Evolutionary conservation across 2,113 vertebrate species (phyloP), one percentile per base, ranked within the genome.

Genomic region (Isichthys henryi): DNA sequence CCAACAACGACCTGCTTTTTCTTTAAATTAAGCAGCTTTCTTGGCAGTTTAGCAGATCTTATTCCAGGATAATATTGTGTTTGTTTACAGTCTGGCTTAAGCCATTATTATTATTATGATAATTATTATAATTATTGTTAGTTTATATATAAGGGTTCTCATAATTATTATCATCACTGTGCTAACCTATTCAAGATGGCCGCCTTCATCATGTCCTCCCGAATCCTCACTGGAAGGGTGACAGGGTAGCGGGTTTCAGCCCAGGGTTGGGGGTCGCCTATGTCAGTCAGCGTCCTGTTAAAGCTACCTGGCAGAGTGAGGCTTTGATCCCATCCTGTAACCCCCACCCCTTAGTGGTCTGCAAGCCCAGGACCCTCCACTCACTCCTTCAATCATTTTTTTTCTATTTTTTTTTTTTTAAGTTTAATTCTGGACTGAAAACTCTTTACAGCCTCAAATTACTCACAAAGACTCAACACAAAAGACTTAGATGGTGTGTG

Each of bases 401-500:
- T 53, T 87, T 48, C 86, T 86, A 77, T 77, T 10, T 50, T 10
- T 86, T 86, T 89, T 53, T 53, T 53, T 19, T 19, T 3, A 70
- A 23, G 53, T 89, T 86, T 89, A 83, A 66, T 46, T 86, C 56
- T 52, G 85, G 89, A 90, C 31, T 90, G 85, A 80, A 77, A 88
- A 48, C 31, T 90, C 62, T 77, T 80, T 50, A 53, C 66, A 87
- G 89, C 56, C 45, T 90, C 35, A 52, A 49, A 90, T 74, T 80
- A 53, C 85, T 52, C 48, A 80, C 48, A 39, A 53, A 90, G 89
- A 50, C 89, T 87, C 27, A 45, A 74, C 66, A 43, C n/a, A 87
- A 90, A 92, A 92, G 92, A 93, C 92, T 92, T 91, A 46, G 53
- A 86, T 43, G 83, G 48, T 48, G 66, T 53, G 48, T 52, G 43